Percentiles rank a stretch among this genome's conserved stretches.
These are phyloP conservation scores for Oreochromis niloticus DNA, from an alignment of 2,113 vertebrate species.

Conservation along the genomic window DNA sequence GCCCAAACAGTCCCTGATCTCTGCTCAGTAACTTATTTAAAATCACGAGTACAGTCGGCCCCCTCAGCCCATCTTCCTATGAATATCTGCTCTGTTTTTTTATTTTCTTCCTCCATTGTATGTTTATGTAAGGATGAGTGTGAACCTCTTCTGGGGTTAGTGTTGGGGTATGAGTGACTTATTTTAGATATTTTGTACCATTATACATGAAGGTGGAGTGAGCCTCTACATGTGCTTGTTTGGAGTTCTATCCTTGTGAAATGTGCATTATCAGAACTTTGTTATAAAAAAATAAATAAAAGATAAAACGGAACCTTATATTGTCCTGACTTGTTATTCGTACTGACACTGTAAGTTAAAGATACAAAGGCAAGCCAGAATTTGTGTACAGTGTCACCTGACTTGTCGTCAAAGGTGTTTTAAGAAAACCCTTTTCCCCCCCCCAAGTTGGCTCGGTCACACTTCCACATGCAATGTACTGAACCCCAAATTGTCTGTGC, in stretches of 20 bases:
- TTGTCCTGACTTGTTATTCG: background rate
- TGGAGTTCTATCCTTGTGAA: constrained; percentile 62
- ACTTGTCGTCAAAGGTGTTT: background rate
- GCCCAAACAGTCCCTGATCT: background rate
- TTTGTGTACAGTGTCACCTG: background rate
- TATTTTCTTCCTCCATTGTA: constrained; percentile 1
- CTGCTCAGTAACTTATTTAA: constrained; percentile 55
- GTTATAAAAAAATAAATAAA: constrained; percentile 52
- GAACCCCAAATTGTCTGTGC: background rate
- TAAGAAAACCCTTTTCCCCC: background rate
- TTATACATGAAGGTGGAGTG: constrained; percentile 11
- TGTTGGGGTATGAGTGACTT: constrained; percentile 8
- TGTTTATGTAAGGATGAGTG: constrained; percentile 12
- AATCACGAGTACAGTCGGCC: constrained; percentile 24
- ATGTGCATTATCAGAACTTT: constrained; percentile 68
- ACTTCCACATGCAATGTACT: background rate
- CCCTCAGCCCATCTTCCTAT: background rate
- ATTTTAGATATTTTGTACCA: constrained; percentile 55
- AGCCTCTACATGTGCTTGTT: constrained; percentile 22
- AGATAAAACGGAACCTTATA: constrained; percentile 1
- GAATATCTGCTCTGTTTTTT: background rate
- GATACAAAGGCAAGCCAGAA: background rate
- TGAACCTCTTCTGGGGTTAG: background rate
- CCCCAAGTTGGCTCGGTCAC: background rate
- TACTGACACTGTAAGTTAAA: background rate